A percentile compares a stretch with the other conserved stretches of the same genome.
Conservation (phyloP, 2,797 vertebrate species). For the Cercopithecus neglectus region DNA sequence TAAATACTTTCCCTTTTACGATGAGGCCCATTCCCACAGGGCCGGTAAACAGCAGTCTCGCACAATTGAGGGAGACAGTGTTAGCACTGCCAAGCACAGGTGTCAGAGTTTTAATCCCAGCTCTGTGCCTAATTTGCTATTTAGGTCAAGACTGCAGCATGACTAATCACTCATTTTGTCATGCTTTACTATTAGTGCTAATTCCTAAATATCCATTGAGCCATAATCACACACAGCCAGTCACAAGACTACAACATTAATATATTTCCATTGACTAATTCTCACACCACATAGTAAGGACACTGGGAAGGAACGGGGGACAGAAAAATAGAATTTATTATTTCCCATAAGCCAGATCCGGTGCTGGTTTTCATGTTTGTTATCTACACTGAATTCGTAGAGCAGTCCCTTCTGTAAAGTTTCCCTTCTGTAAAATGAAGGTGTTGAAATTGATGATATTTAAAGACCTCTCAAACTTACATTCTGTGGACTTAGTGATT, state of each 20-base stretch:
- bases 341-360: neutral
- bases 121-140: constrained; percentile 21
- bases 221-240: neutral
- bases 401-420: neutral
- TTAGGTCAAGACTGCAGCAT: constrained; percentile 31
- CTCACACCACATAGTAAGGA: neutral
- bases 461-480: too few relatives aligned
- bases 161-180: constrained; percentile 23
- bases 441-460: neutral
- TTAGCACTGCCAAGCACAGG: neutral
- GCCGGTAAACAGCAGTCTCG: neutral
- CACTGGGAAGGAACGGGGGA: neutral
- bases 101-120: neutral
- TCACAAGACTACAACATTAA: neutral
- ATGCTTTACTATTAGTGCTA: neutral
- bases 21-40: neutral
- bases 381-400: neutral
- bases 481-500: neutral
- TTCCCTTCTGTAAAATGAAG: neutral
- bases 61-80: neutral
- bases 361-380: neutral
- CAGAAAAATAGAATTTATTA: neutral
- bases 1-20: neutral
- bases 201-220: constrained; percentile 18
- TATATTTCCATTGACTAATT: neutral